Evolutionary conservation across 2,113 vertebrate genomes (phyloP).

Genomic region (Upupa epops): DNA sequence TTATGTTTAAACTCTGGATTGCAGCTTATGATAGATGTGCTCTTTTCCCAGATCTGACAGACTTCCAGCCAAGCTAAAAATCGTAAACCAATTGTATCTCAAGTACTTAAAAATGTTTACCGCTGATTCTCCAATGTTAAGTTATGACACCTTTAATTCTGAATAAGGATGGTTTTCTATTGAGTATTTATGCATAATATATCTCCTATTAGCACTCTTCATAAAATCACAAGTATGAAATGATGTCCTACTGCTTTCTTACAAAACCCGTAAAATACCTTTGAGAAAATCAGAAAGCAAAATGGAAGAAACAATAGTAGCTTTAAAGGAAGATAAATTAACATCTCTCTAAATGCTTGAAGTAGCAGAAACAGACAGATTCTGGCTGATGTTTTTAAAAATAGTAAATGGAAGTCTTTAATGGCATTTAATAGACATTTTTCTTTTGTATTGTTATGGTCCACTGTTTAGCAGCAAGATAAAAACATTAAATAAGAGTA

Average conservation of each 20-base stretch:
- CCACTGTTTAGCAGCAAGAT: background rate
- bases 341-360: background rate
- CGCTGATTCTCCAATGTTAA: background rate
- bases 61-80: background rate
- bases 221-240: background rate
- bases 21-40: background rate
- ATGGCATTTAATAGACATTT: background rate
- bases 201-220: background rate
- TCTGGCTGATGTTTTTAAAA: background rate
- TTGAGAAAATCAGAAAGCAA: background rate
- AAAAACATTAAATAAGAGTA: background rate
- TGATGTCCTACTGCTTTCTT: background rate
- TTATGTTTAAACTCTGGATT: conserved; percentile 6
- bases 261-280: background rate
- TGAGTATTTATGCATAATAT: background rate
- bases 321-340: background rate
- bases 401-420: background rate
- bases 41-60: background rate
- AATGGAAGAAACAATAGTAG: background rate
- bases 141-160: background rate
- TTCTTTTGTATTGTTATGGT: background rate
- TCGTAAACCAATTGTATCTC: background rate
- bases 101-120: background rate
- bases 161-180: background rate
- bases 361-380: background rate